Evolutionary conservation across 2,113 vertebrate species (phyloP).

Genomic region (Aegotheles bennettii): DNA sequence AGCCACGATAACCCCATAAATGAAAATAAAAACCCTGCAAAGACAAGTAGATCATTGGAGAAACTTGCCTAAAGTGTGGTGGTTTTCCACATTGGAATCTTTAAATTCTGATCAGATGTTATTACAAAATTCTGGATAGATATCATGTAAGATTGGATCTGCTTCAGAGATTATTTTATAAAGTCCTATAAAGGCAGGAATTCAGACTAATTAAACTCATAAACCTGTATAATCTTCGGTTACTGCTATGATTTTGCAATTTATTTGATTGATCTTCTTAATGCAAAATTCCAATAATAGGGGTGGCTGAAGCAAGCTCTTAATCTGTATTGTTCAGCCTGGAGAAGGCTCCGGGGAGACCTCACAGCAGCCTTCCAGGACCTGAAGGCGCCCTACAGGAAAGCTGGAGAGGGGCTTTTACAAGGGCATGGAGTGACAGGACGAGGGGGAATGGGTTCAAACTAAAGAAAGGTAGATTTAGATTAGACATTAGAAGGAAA

Average conservation of each 20-base stretch:
- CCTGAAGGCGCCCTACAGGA: too few relatives aligned
- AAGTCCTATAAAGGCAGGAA: background rate
- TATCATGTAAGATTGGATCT: background rate
- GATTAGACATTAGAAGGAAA: too few relatives aligned
- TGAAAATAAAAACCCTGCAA: background rate
- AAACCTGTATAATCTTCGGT: background rate
- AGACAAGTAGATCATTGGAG: background rate
- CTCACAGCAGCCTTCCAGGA: too few relatives aligned
- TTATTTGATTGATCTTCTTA: background rate
- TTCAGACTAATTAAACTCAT: background rate
- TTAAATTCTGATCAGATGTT: background rate
- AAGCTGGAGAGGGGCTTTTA: too few relatives aligned
- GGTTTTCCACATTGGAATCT: background rate
- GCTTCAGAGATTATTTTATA: background rate
- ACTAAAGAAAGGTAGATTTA: too few relatives aligned
- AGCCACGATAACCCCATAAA: background rate
- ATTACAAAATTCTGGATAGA: background rate
- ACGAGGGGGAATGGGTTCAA: too few relatives aligned
- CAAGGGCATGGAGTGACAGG: too few relatives aligned
- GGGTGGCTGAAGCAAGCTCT: background rate
- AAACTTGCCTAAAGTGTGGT: background rate
- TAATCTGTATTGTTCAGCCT: background rate
- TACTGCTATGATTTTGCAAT: background rate
- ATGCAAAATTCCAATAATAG: background rate
- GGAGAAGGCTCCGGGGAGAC: too few relatives aligned